These are phyloP conservation scores for Microtus ochrogaster DNA, from an alignment of 2,113 vertebrate genomes.

Conservation along the genomic window DNA sequence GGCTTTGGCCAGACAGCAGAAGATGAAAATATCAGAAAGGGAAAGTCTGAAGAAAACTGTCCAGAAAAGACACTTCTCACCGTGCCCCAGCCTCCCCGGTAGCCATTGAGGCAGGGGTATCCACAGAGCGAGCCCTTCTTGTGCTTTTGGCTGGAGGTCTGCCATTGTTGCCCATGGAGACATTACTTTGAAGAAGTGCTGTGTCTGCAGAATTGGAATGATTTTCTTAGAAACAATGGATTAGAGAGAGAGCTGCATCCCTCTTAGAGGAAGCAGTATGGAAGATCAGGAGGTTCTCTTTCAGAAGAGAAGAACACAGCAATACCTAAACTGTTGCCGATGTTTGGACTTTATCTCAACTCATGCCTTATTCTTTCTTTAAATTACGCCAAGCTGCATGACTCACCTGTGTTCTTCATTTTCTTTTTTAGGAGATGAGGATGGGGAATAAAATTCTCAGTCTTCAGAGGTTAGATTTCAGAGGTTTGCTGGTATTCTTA, in stretches of 20 bases:
- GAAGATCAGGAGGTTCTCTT: not conserved
- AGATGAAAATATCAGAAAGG: not conserved
- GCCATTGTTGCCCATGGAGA: conserved; percentile 81
- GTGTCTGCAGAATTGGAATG: not conserved
- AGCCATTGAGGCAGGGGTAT: conserved; percentile 66
- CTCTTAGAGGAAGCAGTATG: not conserved
- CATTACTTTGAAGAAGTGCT: conserved; percentile 73
- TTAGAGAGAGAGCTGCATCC: conserved; percentile 17
- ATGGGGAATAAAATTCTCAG: not conserved
- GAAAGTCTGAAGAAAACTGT: conserved; percentile 53
- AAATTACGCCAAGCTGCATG: not conserved
- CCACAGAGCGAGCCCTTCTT: conserved; percentile 50
- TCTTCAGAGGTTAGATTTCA: not conserved
- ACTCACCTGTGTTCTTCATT: not conserved
- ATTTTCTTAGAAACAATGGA: conserved; percentile 67
- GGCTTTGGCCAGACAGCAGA: not conserved
- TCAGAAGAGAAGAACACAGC: not conserved
- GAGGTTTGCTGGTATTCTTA: not conserved
- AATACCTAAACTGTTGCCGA: not conserved
- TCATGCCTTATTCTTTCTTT: not conserved
- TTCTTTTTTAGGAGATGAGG: not conserved
- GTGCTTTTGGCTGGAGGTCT: conserved; percentile 73
- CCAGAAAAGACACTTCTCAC: conserved; percentile 63
- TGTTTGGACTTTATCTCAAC: not conserved
- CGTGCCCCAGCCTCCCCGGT: conserved; percentile 45